These are phyloP conservation scores for Canis aureus DNA, from an alignment of 2,113 vertebrate genomes.

Conservation along the genomic window DNA sequence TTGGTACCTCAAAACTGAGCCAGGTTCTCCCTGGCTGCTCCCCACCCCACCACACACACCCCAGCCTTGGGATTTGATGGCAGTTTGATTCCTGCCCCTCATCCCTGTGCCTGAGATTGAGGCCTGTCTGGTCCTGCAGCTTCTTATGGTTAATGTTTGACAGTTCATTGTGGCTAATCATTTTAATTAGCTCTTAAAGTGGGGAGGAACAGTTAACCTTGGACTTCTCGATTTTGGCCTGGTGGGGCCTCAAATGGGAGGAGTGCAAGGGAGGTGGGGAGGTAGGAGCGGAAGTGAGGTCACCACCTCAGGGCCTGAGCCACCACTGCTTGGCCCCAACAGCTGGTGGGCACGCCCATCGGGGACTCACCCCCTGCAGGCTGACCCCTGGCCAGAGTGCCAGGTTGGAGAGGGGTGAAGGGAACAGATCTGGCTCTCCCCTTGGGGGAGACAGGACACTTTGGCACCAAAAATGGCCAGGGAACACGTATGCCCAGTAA, in stretches of 20 bases:
- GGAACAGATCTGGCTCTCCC: neutral
- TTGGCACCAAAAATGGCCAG: conserved; percentile 55
- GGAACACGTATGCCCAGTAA: neutral
- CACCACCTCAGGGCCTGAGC: conserved; percentile 77
- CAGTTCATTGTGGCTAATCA: conserved; percentile 82
- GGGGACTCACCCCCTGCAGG: conserved; percentile 52
- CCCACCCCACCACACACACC: neutral
- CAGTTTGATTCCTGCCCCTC: conserved; percentile 69
- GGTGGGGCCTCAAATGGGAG: conserved; percentile 81
- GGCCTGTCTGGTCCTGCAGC: conserved; percentile 82
- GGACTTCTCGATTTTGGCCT: conserved; percentile 84
- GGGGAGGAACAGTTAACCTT: conserved; percentile 84
- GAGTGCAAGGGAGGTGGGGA: conserved; percentile 69
- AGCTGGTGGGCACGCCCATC: conserved; percentile 81
- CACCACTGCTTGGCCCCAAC: conserved; percentile 70
- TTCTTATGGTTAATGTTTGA: conserved; percentile 84
- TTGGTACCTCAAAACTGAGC: neutral
- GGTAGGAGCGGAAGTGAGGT: conserved; percentile 78
- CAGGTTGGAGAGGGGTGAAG: conserved; percentile 53
- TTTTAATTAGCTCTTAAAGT: conserved; percentile 84
- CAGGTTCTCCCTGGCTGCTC: neutral
- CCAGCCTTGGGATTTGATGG: conserved; percentile 35
- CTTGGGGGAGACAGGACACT: conserved; percentile 1
- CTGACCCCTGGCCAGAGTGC: conserved; percentile 70
- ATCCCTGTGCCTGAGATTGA: conserved; percentile 66